These are phyloP conservation scores for Silurus asotus DNA, from an alignment of 2,113 vertebrate species.

Conservation along the genomic window DNA sequence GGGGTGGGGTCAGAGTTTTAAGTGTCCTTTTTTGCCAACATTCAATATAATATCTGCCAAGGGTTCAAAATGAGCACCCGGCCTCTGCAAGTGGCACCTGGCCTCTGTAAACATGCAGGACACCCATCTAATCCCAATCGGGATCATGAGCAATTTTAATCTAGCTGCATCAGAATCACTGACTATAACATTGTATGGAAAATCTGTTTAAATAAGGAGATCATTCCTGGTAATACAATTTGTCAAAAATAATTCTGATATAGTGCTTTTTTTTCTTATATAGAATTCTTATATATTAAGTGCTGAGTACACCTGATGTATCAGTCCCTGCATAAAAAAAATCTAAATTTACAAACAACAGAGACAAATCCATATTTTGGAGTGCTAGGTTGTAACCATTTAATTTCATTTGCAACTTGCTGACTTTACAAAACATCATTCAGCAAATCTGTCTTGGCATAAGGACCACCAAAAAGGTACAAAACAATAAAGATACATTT, in stretches of 20 bases:
- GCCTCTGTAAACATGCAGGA: background rate
- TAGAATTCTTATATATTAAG: too few relatives aligned
- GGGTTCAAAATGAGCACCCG: too few relatives aligned
- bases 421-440: slow-evolving; percentile 59
- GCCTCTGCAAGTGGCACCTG: background rate
- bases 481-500: slow-evolving; percentile 57
- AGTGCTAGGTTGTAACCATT: slow-evolving; percentile 46
- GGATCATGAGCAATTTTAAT: background rate
- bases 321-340: background rate
- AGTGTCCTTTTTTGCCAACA: background rate
- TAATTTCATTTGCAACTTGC: slow-evolving; percentile 51
- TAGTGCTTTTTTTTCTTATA: too few relatives aligned
- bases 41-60: background rate
- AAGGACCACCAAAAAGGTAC: slow-evolving; percentile 55
- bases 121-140: background rate
- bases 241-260: background rate
- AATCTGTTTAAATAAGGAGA: background rate
- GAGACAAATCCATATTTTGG: slow-evolving; percentile 6
- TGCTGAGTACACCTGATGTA: background rate
- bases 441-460: slow-evolving; percentile 55
- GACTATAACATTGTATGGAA: background rate
- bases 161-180: background rate
- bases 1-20: background rate
- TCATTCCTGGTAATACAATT: background rate
- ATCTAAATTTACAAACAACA: background rate